These are phyloP conservation scores for Oryzias dopingdopingensis DNA, from an alignment of 2,797 vertebrate species.

Conservation along the genomic window DNA sequence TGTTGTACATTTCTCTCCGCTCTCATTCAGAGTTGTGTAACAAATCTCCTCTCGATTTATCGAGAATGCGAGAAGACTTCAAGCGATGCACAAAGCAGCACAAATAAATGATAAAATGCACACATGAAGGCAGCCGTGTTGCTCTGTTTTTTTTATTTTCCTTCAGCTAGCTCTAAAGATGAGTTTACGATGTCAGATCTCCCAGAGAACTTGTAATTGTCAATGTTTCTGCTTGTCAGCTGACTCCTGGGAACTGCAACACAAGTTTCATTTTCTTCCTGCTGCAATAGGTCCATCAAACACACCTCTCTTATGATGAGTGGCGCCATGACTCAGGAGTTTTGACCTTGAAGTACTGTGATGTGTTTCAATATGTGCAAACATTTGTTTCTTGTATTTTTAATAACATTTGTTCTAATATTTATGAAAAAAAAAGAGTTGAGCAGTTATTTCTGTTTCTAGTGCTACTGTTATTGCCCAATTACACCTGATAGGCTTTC, in stretches of 20 bases:
- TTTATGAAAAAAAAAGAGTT: too few relatives aligned
- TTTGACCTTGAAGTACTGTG: too few relatives aligned
- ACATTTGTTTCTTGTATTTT: too few relatives aligned
- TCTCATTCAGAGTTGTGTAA: not conserved
- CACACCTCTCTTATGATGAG: too few relatives aligned
- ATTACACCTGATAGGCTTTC: slow-evolving; percentile 36
- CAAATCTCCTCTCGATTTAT: not conserved
- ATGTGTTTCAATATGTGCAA: too few relatives aligned
- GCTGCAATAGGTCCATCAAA: slow-evolving; percentile 1
- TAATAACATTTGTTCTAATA: too few relatives aligned
- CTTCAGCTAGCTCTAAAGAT: not conserved
- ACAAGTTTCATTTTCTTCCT: slow-evolving; percentile 8
- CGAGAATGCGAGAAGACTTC: slow-evolving; percentile 4
- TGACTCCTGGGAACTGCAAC: slow-evolving; percentile 3
- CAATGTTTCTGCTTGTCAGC: slow-evolving; percentile 1
- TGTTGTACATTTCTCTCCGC: too few relatives aligned
- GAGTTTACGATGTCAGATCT: slow-evolving; percentile 20
- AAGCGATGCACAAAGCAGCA: not conserved
- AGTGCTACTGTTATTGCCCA: not conserved
- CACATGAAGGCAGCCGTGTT: not conserved
- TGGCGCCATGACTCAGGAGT: too few relatives aligned
- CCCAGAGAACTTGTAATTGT: slow-evolving; percentile 7
- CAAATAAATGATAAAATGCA: slow-evolving; percentile 3
- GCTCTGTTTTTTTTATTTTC: not conserved
- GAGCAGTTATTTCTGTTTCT: too few relatives aligned